Base-by-base conservation (phyloP, 2,888 invertebrate species). In the Tanytarsus gracilentus region DNA sequence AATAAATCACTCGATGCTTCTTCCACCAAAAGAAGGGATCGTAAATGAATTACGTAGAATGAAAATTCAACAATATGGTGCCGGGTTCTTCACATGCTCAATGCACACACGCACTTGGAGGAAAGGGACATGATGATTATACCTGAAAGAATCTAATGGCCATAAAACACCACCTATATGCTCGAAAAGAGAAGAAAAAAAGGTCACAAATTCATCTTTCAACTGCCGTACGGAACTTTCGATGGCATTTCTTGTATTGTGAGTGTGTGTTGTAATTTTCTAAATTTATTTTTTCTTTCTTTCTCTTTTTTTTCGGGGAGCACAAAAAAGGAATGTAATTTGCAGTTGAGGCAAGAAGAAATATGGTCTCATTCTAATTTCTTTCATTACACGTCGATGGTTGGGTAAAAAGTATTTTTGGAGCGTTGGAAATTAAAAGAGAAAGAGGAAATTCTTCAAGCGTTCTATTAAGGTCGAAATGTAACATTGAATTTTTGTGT, bases 1-100 rank as follows among this genome's bases (percentile, higher is more conserved):
- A 56, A 56, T 56, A 56, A 56, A 56, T 56, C 56, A 56, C 56
- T 29, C 29, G 14, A 18, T 53, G n/a, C n/a, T 33, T n/a, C 27
- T 49, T 49, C 26, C 11, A 23, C 18, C 21, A 23, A 44, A 18
- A 18, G 16, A 18, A 49, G 53, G 53, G 27, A 27, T 53, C 18
- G 36, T 36, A 23, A 33, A 36, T 33, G 53, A 33, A 53, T 53
- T 25, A 33, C 36, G 53, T 36, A 25, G 29, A 53, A 23, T 16
- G n/a, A n/a, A n/a, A 36, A 23, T 44, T 44, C 21, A 23, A 44
- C 44, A 44, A 44, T 44, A 44, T 44, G 44, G 44, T 44, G 44
- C 44, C 18, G 18, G 44, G 11, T n/a, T n/a, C n/a, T n/a, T n/a
- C n/a, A n/a, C 44, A 21, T 44, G 21, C 44, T 14, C 36, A 18